Conservation (phyloP, 2,888 invertebrate genomes). For the Pediacus dermestoides region DNA sequence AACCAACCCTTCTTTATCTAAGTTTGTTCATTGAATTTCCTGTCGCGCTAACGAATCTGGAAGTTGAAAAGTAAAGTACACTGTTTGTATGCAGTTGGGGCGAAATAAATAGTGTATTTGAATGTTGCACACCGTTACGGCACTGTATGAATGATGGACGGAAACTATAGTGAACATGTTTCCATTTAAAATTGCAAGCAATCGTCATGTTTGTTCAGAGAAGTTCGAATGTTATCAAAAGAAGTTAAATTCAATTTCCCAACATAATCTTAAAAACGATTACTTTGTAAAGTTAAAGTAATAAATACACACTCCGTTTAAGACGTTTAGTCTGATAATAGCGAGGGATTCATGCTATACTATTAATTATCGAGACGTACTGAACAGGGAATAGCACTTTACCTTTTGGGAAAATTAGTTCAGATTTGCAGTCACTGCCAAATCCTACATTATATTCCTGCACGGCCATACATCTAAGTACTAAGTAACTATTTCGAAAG, state of each 20-base stretch:
- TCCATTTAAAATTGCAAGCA: slow-evolving; percentile 30
- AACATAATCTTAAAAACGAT: slow-evolving; percentile 39
- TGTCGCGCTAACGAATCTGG: slow-evolving; percentile 33
- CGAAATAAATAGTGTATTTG: no score
- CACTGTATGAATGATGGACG: no score
- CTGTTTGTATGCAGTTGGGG: no score
- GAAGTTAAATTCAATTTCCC: slow-evolving; percentile 36
- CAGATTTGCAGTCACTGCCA: slow-evolving; percentile 23
- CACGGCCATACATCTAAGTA: slow-evolving; percentile 12
- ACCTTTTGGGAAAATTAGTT: slow-evolving; percentile 30
- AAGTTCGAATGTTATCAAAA: slow-evolving; percentile 26
- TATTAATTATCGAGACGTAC: slow-evolving; percentile 42
- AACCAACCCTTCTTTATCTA: slow-evolving; percentile 19
- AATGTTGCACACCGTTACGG: no score
- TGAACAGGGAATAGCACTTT: slow-evolving; percentile 44
- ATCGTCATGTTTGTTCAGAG: slow-evolving; percentile 26
- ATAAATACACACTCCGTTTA: no score
- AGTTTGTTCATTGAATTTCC: slow-evolving; percentile 31
- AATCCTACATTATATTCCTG: slow-evolving; percentile 14
- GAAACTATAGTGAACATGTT: no score
- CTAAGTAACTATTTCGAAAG: slow-evolving; percentile 14
- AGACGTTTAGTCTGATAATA: slow-evolving; percentile 37
- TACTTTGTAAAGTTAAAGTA: slow-evolving; percentile 35
- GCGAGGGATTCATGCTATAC: slow-evolving; percentile 38
- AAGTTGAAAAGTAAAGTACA: slow-evolving; percentile 7